phyloP scores from a whole-genome alignment of 2,888 invertebrate species.

The Sinotaia quadrata region DNA sequence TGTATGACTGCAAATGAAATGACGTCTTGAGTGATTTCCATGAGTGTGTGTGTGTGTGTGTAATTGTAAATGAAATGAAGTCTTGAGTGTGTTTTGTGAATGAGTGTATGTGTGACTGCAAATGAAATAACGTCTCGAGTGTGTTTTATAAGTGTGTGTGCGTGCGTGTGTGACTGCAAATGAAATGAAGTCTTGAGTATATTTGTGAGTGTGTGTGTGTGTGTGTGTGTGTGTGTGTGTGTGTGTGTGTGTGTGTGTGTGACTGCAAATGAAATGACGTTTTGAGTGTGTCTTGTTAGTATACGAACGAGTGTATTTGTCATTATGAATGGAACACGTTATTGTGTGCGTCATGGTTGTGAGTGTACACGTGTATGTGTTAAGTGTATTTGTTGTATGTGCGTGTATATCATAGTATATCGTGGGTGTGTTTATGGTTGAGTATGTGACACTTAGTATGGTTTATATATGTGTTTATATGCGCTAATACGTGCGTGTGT shows the following conservation, averaged over 20 bases:
- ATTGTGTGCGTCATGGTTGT: background rate
- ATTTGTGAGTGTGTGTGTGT: background rate
- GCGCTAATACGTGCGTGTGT: background rate
- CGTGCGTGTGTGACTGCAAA: background rate
- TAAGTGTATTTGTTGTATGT: background rate
- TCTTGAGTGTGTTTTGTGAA: background rate
- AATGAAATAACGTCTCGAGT: background rate
- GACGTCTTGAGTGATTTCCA: background rate
- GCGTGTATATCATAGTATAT: no score
- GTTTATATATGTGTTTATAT: background rate
- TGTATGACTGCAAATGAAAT: no score
- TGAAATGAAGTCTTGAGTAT: background rate
- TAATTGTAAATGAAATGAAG: background rate
- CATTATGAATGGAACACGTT: background rate
- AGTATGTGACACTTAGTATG: no score
- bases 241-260: background rate
- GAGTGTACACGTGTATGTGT: conserved; percentile 8
- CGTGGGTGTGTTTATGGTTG: no score
- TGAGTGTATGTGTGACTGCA: conserved; percentile 7
- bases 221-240: background rate
- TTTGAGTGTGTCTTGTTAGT: background rate
- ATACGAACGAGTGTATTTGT: background rate
- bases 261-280: background rate
- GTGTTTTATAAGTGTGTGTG: background rate
- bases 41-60: background rate